Base-by-base conservation (phyloP, 53 echinoderm and acorn worm genomes). In the Hippasteria phrygiana region DNA sequence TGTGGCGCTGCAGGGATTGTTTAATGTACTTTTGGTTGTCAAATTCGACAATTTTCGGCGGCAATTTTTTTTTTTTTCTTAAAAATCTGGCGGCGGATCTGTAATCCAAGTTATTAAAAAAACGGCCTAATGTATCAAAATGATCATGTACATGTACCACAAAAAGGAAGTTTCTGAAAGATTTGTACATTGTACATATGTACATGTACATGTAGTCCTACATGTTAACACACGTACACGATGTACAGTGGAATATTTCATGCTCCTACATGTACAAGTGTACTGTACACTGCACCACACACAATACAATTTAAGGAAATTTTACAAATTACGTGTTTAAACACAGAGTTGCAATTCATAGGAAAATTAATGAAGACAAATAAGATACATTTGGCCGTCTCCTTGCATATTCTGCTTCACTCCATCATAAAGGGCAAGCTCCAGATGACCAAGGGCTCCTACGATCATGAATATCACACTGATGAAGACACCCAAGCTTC, bases 111-210 rank as follows among this genome's bases (percentile, higher is more conserved):
- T n/a, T n/a, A n/a, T n/a, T n/a, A n/a, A n/a, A n/a, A n/a, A n/a
- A n/a, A n/a, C n/a, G n/a, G n/a, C n/a, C 8, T 48, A 48, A 8
- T 12, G 62, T 22, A 62, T 22, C 4, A 8, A 62, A 5, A 20
- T 62, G 62, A 11, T 11, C 62, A 62, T 62, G 18, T 62, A 62
- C 24, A 62, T 12, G 62, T 62, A 20, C 24, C 48, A 48, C 8
- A 48, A 10, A 8, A 48, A 48, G 48, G 8, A 48, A 48, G 14
- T 48, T 48, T 14, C 48, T 10, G 14, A 48, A 8, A 48, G 48
- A 48, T 48, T 14, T 48, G 48, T 48, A 48, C 48, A 48, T 48
- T 67, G 69, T 67, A 67, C 36, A 62, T 67, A 67, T 67, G 32
- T 31, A 33, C 35, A 31, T 10, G 17, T 67, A 67, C 36, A 67